Evolutionary conservation across 2,113 vertebrate genomes (phyloP).

Genomic region (Sorex fumeus): DNA sequence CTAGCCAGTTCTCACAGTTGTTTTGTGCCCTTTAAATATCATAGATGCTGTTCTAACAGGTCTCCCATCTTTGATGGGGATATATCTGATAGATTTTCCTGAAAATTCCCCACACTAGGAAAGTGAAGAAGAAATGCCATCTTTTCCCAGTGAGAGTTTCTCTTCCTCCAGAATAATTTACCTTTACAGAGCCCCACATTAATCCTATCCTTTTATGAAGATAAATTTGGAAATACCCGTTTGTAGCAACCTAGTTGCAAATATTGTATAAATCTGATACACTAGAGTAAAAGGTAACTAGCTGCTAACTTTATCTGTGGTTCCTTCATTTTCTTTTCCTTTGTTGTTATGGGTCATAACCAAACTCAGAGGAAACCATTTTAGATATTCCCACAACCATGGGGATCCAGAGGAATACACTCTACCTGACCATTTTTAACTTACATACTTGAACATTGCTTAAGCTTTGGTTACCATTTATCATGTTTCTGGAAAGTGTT

Average conservation of each 20-base stretch:
- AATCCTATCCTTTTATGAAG: not conserved
- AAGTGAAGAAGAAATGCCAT: not conserved
- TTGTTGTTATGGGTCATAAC: not conserved
- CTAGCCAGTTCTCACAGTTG: not conserved
- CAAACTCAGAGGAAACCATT: not conserved
- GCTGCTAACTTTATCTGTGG: not conserved
- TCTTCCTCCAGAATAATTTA: conserved; percentile 9
- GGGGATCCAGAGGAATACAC: too few species aligned
- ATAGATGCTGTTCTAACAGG: not conserved
- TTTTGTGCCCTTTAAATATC: not conserved
- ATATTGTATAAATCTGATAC: not conserved
- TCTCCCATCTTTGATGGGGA: not conserved
- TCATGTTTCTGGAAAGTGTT: too few species aligned
- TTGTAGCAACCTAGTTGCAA: conserved; percentile 12
- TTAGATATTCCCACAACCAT: too few species aligned
- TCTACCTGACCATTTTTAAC: too few species aligned
- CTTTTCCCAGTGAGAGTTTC: not conserved
- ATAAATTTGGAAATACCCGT: not conserved
- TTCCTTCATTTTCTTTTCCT: not conserved
- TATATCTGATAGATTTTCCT: not conserved
- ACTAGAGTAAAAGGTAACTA: conserved; percentile 12
- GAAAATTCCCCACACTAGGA: not conserved
- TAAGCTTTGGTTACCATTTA: too few species aligned
- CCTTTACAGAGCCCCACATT: not conserved
- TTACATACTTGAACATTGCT: too few species aligned